Evolutionary conservation across 2,888 invertebrate species (phyloP).

Genomic region (Acrobasis suavella): DNA sequence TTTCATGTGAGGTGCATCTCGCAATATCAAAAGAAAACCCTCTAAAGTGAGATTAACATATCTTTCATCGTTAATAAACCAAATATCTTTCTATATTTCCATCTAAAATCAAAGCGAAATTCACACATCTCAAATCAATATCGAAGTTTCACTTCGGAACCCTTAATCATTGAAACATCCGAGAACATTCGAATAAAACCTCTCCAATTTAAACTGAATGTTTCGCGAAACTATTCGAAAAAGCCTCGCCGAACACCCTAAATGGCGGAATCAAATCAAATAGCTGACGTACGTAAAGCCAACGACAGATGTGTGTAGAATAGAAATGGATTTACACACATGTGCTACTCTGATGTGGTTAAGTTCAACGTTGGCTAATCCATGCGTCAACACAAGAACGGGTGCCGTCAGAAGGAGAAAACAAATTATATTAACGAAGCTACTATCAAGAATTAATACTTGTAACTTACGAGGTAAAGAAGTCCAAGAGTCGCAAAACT

Average conservation of each 20-base stretch:
- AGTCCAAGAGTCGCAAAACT: too few species aligned
- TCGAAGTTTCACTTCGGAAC: neutral
- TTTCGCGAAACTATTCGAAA: constrained; percentile 24
- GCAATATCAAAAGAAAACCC: too few species aligned
- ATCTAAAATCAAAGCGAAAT: neutral
- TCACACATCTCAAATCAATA: constrained; percentile 5
- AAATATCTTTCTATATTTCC: neutral
- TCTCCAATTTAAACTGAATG: constrained; percentile 18
- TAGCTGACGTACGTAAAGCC: constrained; percentile 29
- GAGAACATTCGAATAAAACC: constrained; percentile 20
- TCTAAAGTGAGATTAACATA: too few species aligned
- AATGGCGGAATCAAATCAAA: constrained; percentile 47
- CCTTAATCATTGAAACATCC: constrained; percentile 20
- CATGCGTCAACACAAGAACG: too few species aligned
- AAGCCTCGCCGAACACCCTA: constrained; percentile 32
- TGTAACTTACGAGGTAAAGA: too few species aligned
- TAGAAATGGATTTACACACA: neutral
- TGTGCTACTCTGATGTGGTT: too few species aligned
- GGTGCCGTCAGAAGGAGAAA: too few species aligned
- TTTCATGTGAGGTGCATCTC: too few species aligned
- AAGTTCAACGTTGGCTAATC: too few species aligned
- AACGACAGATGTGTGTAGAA: neutral
- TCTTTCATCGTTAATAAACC: too few species aligned
- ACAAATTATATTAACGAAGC: too few species aligned
- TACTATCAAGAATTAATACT: too few species aligned